A percentile compares a stretch with the other conserved stretches of the same genome.
Evolutionary conservation across 2,888 invertebrate genomes (phyloP).

Genomic region (Drosophila tripunctata): DNA sequence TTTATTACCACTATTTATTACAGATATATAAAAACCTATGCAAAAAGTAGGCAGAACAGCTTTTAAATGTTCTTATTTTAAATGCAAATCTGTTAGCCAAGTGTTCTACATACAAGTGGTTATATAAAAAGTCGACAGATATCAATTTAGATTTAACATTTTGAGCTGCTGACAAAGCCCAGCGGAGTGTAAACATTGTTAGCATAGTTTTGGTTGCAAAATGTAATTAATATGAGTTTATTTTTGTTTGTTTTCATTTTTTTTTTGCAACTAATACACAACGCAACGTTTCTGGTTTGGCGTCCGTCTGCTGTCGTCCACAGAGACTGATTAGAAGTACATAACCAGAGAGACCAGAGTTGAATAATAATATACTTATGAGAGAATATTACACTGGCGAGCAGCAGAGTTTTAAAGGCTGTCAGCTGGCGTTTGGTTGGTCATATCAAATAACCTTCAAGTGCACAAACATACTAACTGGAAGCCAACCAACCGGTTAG

Average conservation of each 20-base stretch:
- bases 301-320: conserved; percentile 9
- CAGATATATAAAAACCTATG: no score
- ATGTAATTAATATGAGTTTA: conserved; percentile 57
- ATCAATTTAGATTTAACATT: conserved; percentile 33
- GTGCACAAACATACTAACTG: conserved; percentile 46
- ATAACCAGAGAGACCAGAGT: background rate
- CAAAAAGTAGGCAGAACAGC: no score
- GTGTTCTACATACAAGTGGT: background rate
- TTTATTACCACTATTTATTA: no score
- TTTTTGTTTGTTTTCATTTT: background rate
- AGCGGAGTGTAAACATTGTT: conserved; percentile 53
- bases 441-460: conserved; percentile 77
- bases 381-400: conserved; percentile 14
- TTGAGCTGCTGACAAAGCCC: conserved; percentile 34
- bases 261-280: conserved; percentile 3
- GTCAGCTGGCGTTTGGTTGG: conserved; percentile 34
- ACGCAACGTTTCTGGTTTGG: conserved; percentile 26
- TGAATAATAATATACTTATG: conserved; percentile 1
- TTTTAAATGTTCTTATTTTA: background rate
- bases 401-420: conserved; percentile 19
- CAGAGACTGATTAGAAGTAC: conserved; percentile 29
- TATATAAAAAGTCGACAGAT: conserved; percentile 13
- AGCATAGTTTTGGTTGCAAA: conserved; percentile 37
- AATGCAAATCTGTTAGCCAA: background rate
- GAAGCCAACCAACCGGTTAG: conserved; percentile 69